A percentile compares a stretch with the other conserved stretches of the same genome.
These are phyloP conservation scores for Notocelia uddmanniana DNA, from an alignment of 2,888 invertebrate genomes.

Conservation along the genomic window DNA sequence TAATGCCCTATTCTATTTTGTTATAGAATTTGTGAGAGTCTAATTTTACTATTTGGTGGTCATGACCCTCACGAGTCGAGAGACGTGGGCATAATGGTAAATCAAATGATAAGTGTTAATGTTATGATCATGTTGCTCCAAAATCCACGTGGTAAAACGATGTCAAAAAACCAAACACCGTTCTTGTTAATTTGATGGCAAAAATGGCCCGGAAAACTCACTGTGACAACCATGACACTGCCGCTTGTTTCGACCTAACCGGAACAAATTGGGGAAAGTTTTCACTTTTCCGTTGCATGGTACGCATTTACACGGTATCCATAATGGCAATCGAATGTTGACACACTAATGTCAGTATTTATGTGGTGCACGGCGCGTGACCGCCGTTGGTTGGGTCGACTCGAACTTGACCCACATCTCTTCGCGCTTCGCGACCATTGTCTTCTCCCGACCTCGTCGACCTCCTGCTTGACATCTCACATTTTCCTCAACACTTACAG, in stretches of 20 bases:
- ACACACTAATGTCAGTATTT: slow-evolving; percentile 40
- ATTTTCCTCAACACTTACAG: slow-evolving; percentile 50
- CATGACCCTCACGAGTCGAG: too few species aligned
- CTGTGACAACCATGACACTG: slow-evolving; percentile 4
- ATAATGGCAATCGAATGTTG: slow-evolving; percentile 38
- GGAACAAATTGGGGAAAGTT: slow-evolving; percentile 36
- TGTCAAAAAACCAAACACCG: background rate
- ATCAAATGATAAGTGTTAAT: background rate
- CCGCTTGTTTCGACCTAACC: slow-evolving; percentile 22
- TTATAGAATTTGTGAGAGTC: background rate
- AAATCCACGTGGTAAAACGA: background rate
- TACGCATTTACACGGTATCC: slow-evolving; percentile 18
- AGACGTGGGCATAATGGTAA: too few species aligned
- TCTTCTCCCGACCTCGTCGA: slow-evolving; percentile 70
- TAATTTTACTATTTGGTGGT: background rate
- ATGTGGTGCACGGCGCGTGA: slow-evolving; percentile 60
- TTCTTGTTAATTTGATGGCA: background rate
- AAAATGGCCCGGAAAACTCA: slow-evolving; percentile 1
- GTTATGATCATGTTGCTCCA: background rate
- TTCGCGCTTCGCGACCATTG: slow-evolving; percentile 71
- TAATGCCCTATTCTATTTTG: too few species aligned
- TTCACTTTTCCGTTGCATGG: slow-evolving; percentile 36
- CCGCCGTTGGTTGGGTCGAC: slow-evolving; percentile 60
- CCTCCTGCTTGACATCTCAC: slow-evolving; percentile 59
- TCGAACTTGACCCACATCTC: slow-evolving; percentile 81